A percentile compares a stretch with the other conserved stretches of the same genome.
Conservation (phyloP, 2,888 invertebrate species). For the Eupithecia exiguata region DNA sequence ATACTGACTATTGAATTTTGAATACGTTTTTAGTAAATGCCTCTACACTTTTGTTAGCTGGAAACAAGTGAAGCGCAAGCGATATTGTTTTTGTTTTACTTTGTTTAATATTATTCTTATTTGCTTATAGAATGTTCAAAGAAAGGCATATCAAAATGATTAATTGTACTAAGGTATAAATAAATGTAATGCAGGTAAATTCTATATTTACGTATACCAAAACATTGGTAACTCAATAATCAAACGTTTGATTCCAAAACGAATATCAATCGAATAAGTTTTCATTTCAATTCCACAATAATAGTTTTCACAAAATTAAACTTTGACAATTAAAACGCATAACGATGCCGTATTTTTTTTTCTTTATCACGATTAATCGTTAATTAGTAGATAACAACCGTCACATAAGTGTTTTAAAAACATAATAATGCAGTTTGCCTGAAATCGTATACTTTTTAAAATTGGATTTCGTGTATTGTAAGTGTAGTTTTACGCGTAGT, state of each 20-base stretch:
- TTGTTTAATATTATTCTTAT: not conserved
- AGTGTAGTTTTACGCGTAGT: no score
- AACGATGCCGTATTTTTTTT: not conserved
- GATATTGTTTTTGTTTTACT: not conserved
- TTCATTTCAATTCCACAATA: not conserved
- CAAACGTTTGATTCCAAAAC: not conserved
- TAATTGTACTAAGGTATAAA: no score
- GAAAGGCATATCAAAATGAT: not conserved
- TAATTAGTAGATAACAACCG: not conserved
- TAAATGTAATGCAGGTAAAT: not conserved
- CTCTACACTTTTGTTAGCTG: not conserved
- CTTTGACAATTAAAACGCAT: constrained; percentile 4
- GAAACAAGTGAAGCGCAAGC: not conserved
- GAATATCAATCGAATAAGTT: not conserved
- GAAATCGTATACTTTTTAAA: not conserved
- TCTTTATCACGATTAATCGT: not conserved
- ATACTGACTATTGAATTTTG: no score
- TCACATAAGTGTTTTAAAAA: not conserved
- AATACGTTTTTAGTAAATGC: not conserved
- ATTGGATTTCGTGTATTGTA: no score
- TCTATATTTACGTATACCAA: not conserved
- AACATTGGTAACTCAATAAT: no score
- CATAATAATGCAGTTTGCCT: not conserved
- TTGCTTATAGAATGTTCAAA: not conserved
- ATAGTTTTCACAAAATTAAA: not conserved